A percentile compares a stretch with the other conserved stretches of the same genome.
These are phyloP conservation scores for Zygogramma bicolorata DNA, from an alignment of 2,888 invertebrate genomes.

Conservation along the genomic window DNA sequence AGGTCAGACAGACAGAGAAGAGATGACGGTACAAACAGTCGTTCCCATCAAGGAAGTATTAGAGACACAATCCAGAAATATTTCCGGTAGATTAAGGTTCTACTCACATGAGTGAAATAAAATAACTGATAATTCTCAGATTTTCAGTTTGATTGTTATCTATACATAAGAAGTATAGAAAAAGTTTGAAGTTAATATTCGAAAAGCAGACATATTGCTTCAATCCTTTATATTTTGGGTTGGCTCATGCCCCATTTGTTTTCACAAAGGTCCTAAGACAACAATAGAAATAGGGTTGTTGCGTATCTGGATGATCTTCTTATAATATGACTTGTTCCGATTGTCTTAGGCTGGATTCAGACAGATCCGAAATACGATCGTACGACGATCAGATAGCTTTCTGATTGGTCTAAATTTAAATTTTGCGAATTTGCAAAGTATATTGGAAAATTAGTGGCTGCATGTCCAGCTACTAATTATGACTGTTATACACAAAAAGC, in stretches of 20 bases:
- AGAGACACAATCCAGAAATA: too few species aligned
- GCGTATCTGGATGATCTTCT: slow-evolving; percentile 42
- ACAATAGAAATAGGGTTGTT: slow-evolving; percentile 24
- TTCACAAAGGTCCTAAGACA: slow-evolving; percentile 50
- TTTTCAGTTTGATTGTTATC: too few species aligned
- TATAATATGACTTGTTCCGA: background rate
- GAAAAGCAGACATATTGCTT: background rate
- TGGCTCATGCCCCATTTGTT: background rate
- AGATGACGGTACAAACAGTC: too few species aligned
- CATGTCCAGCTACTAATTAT: slow-evolving; percentile 3
- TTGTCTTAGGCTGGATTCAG: too few species aligned
- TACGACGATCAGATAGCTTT: too few species aligned
- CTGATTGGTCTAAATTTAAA: too few species aligned
- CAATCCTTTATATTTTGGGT: slow-evolving; percentile 5
- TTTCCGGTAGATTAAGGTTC: too few species aligned
- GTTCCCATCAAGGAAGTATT: too few species aligned
- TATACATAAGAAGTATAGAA: background rate
- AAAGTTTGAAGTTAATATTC: slow-evolving; percentile 18
- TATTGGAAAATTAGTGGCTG: background rate
- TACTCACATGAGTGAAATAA: too few species aligned
- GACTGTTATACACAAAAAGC: background rate
- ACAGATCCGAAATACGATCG: too few species aligned
- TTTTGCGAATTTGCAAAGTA: background rate
- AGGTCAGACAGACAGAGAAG: too few species aligned
- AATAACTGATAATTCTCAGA: too few species aligned